Base-by-base conservation (phyloP, 2,888 invertebrate species). In the Glyphotaelius pellucidus region DNA sequence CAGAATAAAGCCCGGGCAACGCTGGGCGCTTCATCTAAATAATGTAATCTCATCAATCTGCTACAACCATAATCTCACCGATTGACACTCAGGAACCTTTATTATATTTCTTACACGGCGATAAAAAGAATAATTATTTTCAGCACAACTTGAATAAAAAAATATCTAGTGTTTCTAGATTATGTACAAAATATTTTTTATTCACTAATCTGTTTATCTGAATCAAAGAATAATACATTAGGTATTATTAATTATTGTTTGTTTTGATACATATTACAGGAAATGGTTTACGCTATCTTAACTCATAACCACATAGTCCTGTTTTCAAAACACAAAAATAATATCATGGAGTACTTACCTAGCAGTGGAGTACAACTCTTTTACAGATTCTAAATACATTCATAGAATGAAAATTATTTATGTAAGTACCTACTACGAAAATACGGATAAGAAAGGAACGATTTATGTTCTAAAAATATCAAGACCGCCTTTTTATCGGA, bases 211-310 rank as follows among this genome's bases (percentile, higher is more conserved):
- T 67, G 25, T 67, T 25, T 67, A 67, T 67, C 25, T 67, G n/a
- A 67, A 67, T 67, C 67, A 67, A 67, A 67, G 25, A 67, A 67
- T n/a, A 67, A 67, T 67, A 67, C 25, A 15, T 47, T 47, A n/a
- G n/a, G n/a, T n/a, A 42, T 42, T 15, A 15, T 47, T 14, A 14
- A 67, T n/a, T 67, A 67, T 67, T 67, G 67, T 85, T 90, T 90
- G 90, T 90, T 85, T 80, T 87, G 67, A 92, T 92, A 38, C 52
- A 87, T 81, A 80, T 47, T 80, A 87, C 90, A 81, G 92, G 92
- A 92, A 90, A 90, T 90, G 92, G 92, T 92, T 91, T 80, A 47
- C 42, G 25, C 90, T 92, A 92, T 92, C 92, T 83, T 32, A 79
- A 80, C 35, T 85, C 42, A 86, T 81, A 90, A 90, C 92, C 90